phyloP scores from a whole-genome alignment of 2,797 vertebrate genomes.

The Ptychadena robeensis region DNA sequence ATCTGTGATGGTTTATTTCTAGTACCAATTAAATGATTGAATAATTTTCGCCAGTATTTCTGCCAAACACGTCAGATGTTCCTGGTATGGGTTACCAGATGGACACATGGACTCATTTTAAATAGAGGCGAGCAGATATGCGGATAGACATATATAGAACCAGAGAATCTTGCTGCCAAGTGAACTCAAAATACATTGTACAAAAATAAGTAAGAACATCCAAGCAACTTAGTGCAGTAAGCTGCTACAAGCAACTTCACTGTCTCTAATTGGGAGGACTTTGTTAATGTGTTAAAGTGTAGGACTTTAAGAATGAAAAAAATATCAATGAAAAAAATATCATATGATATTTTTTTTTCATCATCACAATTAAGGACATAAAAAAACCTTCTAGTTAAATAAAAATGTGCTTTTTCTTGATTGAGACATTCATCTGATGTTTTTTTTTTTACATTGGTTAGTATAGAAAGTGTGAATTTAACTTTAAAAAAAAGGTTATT shows the following conservation, averaged over 20 bases:
- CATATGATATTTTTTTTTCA: background rate
- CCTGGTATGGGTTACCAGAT: slow-evolving; percentile 51
- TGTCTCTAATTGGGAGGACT: background rate
- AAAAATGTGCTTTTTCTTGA: no score
- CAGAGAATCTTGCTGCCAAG: slow-evolving; percentile 31
- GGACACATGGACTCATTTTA: slow-evolving; percentile 41
- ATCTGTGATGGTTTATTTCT: slow-evolving; percentile 12
- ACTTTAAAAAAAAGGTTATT: no score
- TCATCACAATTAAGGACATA: background rate
- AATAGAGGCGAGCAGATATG: slow-evolving; percentile 41
- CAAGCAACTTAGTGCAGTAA: slow-evolving; percentile 22
- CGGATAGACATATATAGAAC: slow-evolving; percentile 52
- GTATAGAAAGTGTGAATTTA: no score
- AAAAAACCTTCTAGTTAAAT: background rate
- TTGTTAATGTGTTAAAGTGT: no score
- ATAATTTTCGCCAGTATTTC: slow-evolving; percentile 25
- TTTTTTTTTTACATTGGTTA: no score
- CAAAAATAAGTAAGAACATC: slow-evolving; percentile 50
- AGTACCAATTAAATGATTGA: slow-evolving; percentile 21
- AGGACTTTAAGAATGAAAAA: background rate
- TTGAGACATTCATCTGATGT: no score
- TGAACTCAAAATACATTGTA: slow-evolving; percentile 52
- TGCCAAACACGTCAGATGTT: slow-evolving; percentile 30
- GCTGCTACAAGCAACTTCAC: background rate
- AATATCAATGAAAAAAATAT: background rate